Base-by-base conservation (phyloP, 1,140 invertebrate genomes). In the Drosophila burlai region DNA sequence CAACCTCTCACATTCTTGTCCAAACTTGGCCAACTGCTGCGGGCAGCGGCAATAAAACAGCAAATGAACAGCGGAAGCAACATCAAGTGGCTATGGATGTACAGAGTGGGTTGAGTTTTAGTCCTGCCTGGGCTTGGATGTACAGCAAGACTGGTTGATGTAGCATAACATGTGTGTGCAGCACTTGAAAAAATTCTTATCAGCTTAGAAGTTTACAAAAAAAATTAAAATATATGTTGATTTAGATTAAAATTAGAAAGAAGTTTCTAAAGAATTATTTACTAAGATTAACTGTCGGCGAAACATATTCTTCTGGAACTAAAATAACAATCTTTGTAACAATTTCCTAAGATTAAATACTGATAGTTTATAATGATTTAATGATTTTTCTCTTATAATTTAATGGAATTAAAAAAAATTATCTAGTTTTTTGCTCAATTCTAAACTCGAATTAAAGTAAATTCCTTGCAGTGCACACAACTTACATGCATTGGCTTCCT, bases 41-140 rank as follows among this genome's bases (percentile, higher is more conserved):
- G 21, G 81, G 77, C 77, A 75, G 75, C 50, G 82, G 81, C 78
- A 85, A 90, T 90, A 90, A 90, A 90, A 82, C 78, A 73, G 78
- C 85, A 90, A 90, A 90, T 85, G 85, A 90, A 90, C 85, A 90
- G 75, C 81, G 85, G 81, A 90, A 84, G 75, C 63, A 74, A 85
- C 85, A 71, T 85, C 58, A 82, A 90, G 85, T 90, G 78, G 81
- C 81, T 73, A 43, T 54, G 63, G 62, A 58, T 65, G 45, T 65
- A 50, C 31, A 16, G 59, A 7, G 57, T 55, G 66, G 65, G 50
- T 65, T 60, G 69, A 40, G 65, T 66, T 38, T 45, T 65, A 36
- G 40, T 73, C 61, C 76, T 83, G 24, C 63, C 31, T 42, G 29
- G 36, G 55, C 58, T 55, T 54, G 46, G 57, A 62, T 65, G 45